Conservation (phyloP, 2,888 invertebrate species). For the Agriopis marginaria region DNA sequence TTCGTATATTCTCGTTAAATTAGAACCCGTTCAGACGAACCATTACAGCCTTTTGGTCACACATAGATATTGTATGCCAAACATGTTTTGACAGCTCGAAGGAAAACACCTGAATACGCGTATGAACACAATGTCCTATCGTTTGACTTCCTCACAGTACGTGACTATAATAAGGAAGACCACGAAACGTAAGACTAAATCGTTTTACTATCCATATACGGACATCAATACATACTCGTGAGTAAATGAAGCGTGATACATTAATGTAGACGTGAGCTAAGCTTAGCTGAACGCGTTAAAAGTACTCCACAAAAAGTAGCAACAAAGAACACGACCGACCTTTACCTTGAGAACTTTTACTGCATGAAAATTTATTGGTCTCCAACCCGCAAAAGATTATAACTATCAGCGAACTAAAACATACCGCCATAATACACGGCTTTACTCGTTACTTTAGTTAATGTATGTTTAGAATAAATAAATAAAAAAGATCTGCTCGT, state of each 20-base stretch:
- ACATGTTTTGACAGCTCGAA: conserved; percentile 35
- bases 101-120: conserved; percentile 44
- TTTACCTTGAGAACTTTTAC: no score
- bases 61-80: conserved; percentile 31
- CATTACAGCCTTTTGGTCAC: neutral
- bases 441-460: no score
- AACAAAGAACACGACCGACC: no score
- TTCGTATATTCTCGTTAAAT: neutral
- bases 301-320: neutral
- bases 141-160: conserved; percentile 51
- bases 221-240: conserved; percentile 22
- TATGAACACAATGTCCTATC: conserved; percentile 50
- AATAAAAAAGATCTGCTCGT: no score
- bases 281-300: conserved; percentile 1
- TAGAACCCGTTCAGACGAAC: neutral
- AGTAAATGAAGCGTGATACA: conserved; percentile 30
- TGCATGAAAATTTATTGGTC: no score
- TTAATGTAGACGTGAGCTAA: conserved; percentile 8
- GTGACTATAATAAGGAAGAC: conserved; percentile 59
- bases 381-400: neutral
- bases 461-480: no score
- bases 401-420: neutral
- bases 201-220: conserved; percentile 47
- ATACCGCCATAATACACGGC: no score
- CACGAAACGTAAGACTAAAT: conserved; percentile 47